A percentile compares a stretch with the other conserved stretches of the same genome.
Evolutionary conservation across 2,888 invertebrate species (phyloP).

Genomic region (Agriopis leucophaearia): DNA sequence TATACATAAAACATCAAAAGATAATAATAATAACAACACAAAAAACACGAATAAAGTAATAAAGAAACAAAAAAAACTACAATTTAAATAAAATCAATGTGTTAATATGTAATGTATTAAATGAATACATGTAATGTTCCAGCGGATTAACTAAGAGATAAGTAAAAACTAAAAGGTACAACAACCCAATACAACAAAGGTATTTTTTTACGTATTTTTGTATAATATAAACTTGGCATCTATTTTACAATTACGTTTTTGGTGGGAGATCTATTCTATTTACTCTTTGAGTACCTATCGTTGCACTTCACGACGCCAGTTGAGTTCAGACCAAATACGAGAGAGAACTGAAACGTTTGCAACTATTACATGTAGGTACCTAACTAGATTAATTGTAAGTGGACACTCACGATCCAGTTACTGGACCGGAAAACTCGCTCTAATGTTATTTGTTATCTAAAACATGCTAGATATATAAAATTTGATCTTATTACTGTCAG

Average conservation of each 20-base stretch:
- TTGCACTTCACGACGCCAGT: slow-evolving; percentile 34
- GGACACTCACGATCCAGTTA: slow-evolving; percentile 3
- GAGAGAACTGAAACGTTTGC: neutral
- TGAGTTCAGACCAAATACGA: slow-evolving; percentile 37
- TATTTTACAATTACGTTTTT: neutral
- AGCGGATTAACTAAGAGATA: too few species aligned
- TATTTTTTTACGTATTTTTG: too few species aligned
- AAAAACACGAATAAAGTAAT: too few species aligned
- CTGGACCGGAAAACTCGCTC: neutral
- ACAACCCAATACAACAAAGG: too few species aligned
- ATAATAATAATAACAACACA: too few species aligned
- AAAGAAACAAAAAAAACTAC: too few species aligned
- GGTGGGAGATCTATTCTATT: neutral
- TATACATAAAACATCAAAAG: too few species aligned
- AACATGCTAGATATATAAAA: neutral
- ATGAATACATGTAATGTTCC: too few species aligned
- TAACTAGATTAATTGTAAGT: slow-evolving; percentile 19
- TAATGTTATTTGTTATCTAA: neutral
- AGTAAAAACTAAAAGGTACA: too few species aligned
- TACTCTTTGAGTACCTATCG: neutral
- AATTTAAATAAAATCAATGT: too few species aligned
- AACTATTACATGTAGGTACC: slow-evolving; percentile 3
- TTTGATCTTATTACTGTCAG: neutral
- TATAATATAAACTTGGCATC: neutral
- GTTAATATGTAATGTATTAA: too few species aligned